Percentiles rank a stretch among this genome's conserved stretches.
Conservation (phyloP, 2,113 vertebrate species). For the Mionectes macconnelli region DNA sequence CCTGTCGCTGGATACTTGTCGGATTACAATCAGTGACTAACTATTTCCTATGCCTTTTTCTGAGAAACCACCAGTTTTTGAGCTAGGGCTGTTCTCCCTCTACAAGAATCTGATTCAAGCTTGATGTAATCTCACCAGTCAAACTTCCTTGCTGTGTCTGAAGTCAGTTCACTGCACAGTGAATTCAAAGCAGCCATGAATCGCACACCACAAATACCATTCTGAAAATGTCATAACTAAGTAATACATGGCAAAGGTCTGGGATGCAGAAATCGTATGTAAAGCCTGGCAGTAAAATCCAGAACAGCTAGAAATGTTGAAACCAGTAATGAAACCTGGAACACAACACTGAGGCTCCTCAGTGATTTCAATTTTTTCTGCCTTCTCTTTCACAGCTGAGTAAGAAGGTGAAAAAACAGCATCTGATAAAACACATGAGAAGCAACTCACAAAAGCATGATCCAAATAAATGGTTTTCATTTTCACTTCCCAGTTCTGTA, state of each 20-base stretch:
- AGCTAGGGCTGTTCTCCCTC: background rate
- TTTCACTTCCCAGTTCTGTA: background rate
- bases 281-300: conserved; percentile 35
- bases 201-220: conserved; percentile 19
- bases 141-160: conserved; percentile 20
- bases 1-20: background rate
- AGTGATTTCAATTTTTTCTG: background rate
- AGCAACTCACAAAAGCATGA: background rate
- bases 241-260: conserved; percentile 24
- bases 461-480: background rate
- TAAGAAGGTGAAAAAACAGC: background rate
- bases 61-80: conserved; percentile 5
- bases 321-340: background rate
- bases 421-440: background rate
- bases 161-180: conserved; percentile 9
- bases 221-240: conserved; percentile 56
- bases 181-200: conserved; percentile 51
- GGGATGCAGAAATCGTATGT: background rate
- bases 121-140: background rate
- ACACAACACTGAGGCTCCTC: background rate
- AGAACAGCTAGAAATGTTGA: background rate
- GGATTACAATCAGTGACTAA: conserved; percentile 42
- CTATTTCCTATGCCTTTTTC: conserved; percentile 15
- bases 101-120: background rate
- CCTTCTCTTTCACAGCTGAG: background rate